These are phyloP conservation scores for Aphidius colemani DNA, from an alignment of 2,888 invertebrate species.

Conservation along the genomic window DNA sequence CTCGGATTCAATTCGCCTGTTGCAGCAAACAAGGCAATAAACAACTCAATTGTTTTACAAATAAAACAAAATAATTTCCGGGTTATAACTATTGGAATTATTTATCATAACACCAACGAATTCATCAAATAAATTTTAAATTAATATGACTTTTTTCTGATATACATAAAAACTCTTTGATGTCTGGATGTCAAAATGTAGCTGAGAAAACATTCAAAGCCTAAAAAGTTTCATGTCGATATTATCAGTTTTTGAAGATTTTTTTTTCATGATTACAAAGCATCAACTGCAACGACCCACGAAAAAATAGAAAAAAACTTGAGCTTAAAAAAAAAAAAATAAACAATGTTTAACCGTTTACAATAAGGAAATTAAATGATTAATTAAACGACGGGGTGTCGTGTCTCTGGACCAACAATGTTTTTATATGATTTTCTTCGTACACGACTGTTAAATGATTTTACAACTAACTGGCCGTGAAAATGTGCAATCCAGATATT, in stretches of 20 bases:
- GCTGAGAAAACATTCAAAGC: too few species aligned
- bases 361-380: constrained; percentile 59
- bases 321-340: constrained; percentile 49
- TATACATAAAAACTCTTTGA: not conserved
- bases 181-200: too few species aligned
- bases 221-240: not conserved
- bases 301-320: not conserved
- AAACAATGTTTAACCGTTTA: constrained; percentile 55
- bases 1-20: constrained; percentile 17
- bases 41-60: constrained; percentile 20
- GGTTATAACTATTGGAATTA: too few species aligned
- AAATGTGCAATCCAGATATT: constrained; percentile 56
- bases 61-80: constrained; percentile 4
- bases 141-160: not conserved
- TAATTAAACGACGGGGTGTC: constrained; percentile 57
- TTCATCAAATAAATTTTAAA: too few species aligned
- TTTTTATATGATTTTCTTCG: constrained; percentile 58
- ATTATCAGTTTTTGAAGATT: too few species aligned
- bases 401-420: constrained; percentile 40
- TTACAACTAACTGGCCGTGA: constrained; percentile 46
- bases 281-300: too few species aligned
- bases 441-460: constrained; percentile 51
- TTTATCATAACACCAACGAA: not conserved
- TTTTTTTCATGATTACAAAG: too few species aligned
- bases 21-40: constrained; percentile 20